Percentiles rank a stretch among this genome's conserved stretches.
phyloP scores from a whole-genome alignment of 2,888 invertebrate species.

The Diaperis boleti region DNA sequence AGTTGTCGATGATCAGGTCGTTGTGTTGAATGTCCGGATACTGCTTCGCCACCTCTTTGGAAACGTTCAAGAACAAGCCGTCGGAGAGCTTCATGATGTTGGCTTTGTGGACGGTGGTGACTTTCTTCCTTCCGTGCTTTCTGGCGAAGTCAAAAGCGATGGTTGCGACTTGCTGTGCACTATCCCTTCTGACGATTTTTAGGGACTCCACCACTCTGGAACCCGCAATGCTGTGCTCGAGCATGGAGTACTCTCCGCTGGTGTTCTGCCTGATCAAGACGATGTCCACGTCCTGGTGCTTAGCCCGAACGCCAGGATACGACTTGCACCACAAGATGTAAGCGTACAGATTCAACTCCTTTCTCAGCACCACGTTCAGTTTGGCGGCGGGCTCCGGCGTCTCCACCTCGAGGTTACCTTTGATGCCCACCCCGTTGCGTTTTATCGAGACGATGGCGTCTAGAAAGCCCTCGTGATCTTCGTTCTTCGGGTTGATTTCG shows the following conservation, averaged over 20 bases:
- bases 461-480: conserved; percentile 45
- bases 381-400: conserved; percentile 1
- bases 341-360: conserved; percentile 70
- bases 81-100: conserved; percentile 65
- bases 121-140: conserved; percentile 69
- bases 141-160: conserved; percentile 74
- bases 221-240: conserved; percentile 73
- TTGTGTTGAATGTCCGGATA: conserved; percentile 57
- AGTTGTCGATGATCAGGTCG: conserved; percentile 58
- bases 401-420: conserved; percentile 59
- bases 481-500: conserved; percentile 41
- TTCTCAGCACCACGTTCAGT: conserved; percentile 67
- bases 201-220: conserved; percentile 73
- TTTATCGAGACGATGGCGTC: conserved; percentile 56
- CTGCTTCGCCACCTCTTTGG: conserved; percentile 52
- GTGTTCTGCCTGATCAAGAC: conserved; percentile 74
- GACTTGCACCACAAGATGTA: conserved; percentile 70
- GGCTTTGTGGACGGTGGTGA: conserved; percentile 76
- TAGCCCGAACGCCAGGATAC: conserved; percentile 67
- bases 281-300: conserved; percentile 65
- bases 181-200: conserved; percentile 69
- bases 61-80: conserved; percentile 59
- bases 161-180: conserved; percentile 69
- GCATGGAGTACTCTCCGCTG: conserved; percentile 74
- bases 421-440: conserved; percentile 52